phyloP scores from a whole-genome alignment of 2,888 invertebrate genomes.

The Cheilosia variabilis region DNA sequence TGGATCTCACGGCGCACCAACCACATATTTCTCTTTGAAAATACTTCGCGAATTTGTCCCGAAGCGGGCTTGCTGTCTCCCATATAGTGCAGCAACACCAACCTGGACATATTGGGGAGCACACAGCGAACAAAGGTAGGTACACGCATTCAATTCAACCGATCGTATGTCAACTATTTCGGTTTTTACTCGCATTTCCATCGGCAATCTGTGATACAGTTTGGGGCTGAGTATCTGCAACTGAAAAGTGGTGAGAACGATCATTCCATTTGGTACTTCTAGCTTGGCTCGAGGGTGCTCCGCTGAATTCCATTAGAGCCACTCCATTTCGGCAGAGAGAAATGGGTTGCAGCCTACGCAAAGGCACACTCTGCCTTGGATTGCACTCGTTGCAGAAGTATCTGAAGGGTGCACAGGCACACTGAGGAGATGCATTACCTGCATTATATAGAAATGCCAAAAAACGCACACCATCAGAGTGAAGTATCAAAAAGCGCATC shows the following conservation, averaged over 20 bases:
- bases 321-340: slow-evolving; percentile 12
- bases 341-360: slow-evolving; percentile 23
- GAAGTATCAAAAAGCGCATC: slow-evolving; percentile 50
- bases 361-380: slow-evolving; percentile 9
- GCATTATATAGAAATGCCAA: slow-evolving; percentile 16
- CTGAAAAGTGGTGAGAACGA: background rate
- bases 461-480: background rate
- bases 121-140: slow-evolving; percentile 43
- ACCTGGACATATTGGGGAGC: slow-evolving; percentile 51
- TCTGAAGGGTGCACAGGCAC: slow-evolving; percentile 15
- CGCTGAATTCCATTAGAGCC: slow-evolving; percentile 39
- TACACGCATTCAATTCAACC: slow-evolving; percentile 43
- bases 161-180: slow-evolving; percentile 51
- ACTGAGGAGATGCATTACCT: background rate
- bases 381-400: slow-evolving; percentile 44
- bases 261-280: background rate
- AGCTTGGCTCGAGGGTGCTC: slow-evolving; percentile 23
- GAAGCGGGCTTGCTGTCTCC: slow-evolving; percentile 33
- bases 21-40: slow-evolving; percentile 61
- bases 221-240: background rate
- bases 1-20: slow-evolving; percentile 49
- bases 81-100: slow-evolving; percentile 33
- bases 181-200: slow-evolving; percentile 2
- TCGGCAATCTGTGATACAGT: slow-evolving; percentile 4
- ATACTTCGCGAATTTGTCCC: slow-evolving; percentile 70